These are phyloP conservation scores for Porites lutea DNA, from an alignment of 64 coral and sea anemone genomes.

Conservation along the genomic window DNA sequence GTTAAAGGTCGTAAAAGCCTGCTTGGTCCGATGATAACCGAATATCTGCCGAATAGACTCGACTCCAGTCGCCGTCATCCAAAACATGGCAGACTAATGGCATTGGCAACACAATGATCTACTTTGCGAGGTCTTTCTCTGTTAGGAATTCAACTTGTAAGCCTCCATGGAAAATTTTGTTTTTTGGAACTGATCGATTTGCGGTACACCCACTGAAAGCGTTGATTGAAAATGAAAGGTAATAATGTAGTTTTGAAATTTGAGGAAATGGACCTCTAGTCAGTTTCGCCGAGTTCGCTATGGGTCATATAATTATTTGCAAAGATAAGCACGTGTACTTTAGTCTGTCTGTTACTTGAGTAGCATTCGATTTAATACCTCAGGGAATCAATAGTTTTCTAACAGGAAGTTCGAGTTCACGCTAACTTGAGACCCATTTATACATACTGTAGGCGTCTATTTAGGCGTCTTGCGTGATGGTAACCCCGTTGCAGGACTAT, in stretches of 20 bases:
- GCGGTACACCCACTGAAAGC: conserved; percentile 60
- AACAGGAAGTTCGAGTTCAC: too few relatives aligned
- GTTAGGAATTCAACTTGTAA: neutral
- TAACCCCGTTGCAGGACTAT: too few relatives aligned
- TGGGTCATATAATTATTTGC: too few relatives aligned
- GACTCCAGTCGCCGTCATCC: too few relatives aligned
- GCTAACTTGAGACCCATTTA: too few relatives aligned
- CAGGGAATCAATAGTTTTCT: neutral
- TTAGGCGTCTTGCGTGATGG: too few relatives aligned
- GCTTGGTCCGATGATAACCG: neutral
- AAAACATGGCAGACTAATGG: neutral
- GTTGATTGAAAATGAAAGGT: conserved; percentile 56
- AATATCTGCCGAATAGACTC: neutral
- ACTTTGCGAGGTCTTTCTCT: neutral
- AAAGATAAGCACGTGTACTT: too few relatives aligned
- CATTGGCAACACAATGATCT: neutral
- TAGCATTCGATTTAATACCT: neutral
- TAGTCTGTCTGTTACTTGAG: too few relatives aligned
- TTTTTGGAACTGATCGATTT: conserved; percentile 83
- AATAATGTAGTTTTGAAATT: neutral
- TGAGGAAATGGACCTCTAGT: too few relatives aligned
- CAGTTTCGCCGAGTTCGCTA: too few relatives aligned
- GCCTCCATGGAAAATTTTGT: conserved; percentile 73
- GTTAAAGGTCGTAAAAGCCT: neutral
- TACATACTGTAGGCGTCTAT: too few relatives aligned